A percentile compares a stretch with the other conserved stretches of the same genome.
phyloP scores from a whole-genome alignment of 53 echinoderm and acorn worm genomes.

The Glandiceps talaboti region DNA sequence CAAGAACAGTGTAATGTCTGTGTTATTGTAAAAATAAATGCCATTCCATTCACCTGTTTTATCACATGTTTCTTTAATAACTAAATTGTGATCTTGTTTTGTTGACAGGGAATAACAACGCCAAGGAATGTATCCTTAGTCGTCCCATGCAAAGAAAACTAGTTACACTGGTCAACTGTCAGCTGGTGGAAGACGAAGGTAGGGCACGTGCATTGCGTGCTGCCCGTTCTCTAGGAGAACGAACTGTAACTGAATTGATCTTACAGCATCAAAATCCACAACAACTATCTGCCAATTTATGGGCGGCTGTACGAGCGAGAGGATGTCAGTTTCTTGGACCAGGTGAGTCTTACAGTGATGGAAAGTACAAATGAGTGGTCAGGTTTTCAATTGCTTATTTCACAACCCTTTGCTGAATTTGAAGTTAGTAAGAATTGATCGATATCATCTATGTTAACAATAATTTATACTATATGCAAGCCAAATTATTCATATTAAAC shows the following conservation, averaged over 20 bases:
- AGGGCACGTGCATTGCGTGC: slow-evolving; percentile 77
- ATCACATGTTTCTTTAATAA: no score
- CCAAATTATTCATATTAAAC: no score
- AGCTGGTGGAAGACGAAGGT: slow-evolving; percentile 88
- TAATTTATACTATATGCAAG: no score
- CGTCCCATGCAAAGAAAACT: slow-evolving; percentile 94
- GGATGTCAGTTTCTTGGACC: slow-evolving; percentile 99
- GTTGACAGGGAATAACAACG: neutral
- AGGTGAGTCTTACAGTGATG: slow-evolving; percentile 31
- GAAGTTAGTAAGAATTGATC: no score
- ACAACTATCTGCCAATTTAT: slow-evolving; percentile 85
- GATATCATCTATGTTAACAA: no score
- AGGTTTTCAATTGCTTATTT: no score
- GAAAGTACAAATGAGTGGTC: no score
- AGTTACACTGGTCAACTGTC: slow-evolving; percentile 83
- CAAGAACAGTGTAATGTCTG: no score
- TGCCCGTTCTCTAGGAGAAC: slow-evolving; percentile 82
- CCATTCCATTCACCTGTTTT: no score
- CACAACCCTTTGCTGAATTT: no score
- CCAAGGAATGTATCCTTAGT: slow-evolving; percentile 37
- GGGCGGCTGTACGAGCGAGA: slow-evolving; percentile 91
- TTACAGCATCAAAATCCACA: slow-evolving; percentile 95
- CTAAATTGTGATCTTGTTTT: no score
- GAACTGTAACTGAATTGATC: slow-evolving; percentile 79
- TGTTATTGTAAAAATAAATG: no score